A percentile compares a stretch with the other conserved stretches of the same genome.
These are phyloP conservation scores for Tetrao urogallus DNA, from an alignment of 2,113 vertebrate species.

Conservation along the genomic window DNA sequence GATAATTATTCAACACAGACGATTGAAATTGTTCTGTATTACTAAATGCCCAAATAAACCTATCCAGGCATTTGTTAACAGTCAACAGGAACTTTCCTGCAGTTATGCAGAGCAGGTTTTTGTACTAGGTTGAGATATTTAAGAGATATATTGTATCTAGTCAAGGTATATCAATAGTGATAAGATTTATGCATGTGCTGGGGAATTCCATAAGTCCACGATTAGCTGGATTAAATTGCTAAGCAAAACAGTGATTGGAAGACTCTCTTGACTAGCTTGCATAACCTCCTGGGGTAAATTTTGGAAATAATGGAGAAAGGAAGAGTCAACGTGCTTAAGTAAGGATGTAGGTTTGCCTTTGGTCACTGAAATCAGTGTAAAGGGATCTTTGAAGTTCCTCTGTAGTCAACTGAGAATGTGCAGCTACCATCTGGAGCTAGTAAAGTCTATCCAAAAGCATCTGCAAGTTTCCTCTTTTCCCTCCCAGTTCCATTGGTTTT, in stretches of 20 bases:
- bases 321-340: neutral
- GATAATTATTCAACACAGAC: neutral
- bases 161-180: rapidly evolving
- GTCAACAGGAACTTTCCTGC: rapidly evolving
- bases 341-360: neutral
- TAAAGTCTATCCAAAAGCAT: neutral
- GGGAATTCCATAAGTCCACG: rapidly evolving
- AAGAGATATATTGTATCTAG: neutral
- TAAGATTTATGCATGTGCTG: neutral
- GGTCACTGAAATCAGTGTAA: neutral
- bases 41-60: neutral
- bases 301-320: neutral
- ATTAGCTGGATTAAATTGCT: neutral
- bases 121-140: neutral
- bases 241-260: neutral
- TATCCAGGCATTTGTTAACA: neutral
- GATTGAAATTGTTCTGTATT: neutral
- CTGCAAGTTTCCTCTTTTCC: neutral
- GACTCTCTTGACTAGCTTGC: neutral
- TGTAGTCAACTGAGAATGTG: neutral
- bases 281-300: neutral
- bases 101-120: neutral
- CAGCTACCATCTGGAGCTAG: neutral
- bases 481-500: neutral
- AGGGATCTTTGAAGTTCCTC: neutral